phyloP scores from a whole-genome alignment of 2,888 invertebrate genomes.

The Eilema caniola region DNA sequence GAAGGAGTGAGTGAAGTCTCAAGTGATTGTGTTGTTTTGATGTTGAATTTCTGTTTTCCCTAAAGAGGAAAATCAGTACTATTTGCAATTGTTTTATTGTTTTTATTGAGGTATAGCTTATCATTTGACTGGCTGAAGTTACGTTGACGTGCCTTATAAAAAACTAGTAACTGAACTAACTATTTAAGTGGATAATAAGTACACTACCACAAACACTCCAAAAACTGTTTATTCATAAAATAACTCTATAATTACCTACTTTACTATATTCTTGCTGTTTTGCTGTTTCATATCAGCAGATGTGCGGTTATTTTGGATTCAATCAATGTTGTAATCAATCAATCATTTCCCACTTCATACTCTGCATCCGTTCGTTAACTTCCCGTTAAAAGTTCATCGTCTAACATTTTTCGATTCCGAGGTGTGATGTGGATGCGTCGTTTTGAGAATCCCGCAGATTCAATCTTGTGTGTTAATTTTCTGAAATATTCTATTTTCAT shows the following conservation, averaged over 20 bases:
- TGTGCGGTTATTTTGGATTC: slow-evolving; percentile 26
- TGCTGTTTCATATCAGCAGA: background rate
- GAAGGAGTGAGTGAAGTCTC: no score
- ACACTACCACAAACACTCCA: no score
- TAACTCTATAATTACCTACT: background rate
- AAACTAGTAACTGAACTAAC: no score
- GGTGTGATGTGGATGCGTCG: slow-evolving; percentile 13
- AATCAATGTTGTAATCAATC: slow-evolving; percentile 43
- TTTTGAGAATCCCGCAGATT: slow-evolving; percentile 16
- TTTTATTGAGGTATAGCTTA: no score
- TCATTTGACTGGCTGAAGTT: no score
- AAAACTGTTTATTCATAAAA: background rate
- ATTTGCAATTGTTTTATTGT: no score
- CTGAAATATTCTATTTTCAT: slow-evolving; percentile 30
- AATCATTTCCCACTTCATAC: slow-evolving; percentile 36
- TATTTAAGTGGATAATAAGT: no score
- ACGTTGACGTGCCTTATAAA: no score
- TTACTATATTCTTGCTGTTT: background rate
- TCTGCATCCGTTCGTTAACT: slow-evolving; percentile 39
- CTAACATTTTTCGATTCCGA: slow-evolving; percentile 4
- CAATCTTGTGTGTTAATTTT: slow-evolving; percentile 24
- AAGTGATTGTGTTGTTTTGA: no score
- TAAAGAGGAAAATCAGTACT: no score
- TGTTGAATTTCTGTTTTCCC: no score
- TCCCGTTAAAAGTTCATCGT: slow-evolving; percentile 40